phyloP scores from a whole-genome alignment of 2,797 vertebrate species.

The Atherinosoma microstoma region DNA sequence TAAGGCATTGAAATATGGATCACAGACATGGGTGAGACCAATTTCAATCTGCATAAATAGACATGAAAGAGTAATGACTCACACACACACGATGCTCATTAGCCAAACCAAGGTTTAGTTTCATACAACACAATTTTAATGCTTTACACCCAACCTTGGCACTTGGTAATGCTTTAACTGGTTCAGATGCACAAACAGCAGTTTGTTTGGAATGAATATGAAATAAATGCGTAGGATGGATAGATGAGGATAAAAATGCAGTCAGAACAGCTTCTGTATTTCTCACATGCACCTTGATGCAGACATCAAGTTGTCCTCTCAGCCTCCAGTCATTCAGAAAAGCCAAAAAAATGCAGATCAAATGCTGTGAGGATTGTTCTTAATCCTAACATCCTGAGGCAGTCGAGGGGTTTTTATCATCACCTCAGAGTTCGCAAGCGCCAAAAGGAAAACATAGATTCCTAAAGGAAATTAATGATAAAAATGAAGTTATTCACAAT shows the following conservation, averaged over 20 bases:
- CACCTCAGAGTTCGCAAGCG: neutral
- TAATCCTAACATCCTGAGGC: neutral
- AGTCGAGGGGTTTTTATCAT: neutral
- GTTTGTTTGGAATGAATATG: neutral
- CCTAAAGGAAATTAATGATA: neutral
- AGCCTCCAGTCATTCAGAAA: neutral
- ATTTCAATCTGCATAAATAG: slow-evolving; percentile 62
- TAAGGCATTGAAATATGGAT: slow-evolving; percentile 63
- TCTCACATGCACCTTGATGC: neutral
- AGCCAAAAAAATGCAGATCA: too few relatives aligned
- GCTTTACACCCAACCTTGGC: slow-evolving; percentile 3
- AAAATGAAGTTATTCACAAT: neutral
- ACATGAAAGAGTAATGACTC: slow-evolving; percentile 61
- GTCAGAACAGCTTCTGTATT: neutral
- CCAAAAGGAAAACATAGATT: neutral
- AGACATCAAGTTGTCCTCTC: neutral
- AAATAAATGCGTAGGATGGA: neutral
- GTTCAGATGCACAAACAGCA: neutral
- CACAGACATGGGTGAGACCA: slow-evolving; percentile 51
- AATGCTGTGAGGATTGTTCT: neutral
- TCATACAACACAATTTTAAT: slow-evolving; percentile 29
- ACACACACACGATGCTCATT: slow-evolving; percentile 34
- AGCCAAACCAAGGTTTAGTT: slow-evolving; percentile 34
- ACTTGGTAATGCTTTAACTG: neutral
- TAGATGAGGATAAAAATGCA: neutral